Conservation (phyloP, 2,888 invertebrate genomes). For the Galerucella pusilla region DNA sequence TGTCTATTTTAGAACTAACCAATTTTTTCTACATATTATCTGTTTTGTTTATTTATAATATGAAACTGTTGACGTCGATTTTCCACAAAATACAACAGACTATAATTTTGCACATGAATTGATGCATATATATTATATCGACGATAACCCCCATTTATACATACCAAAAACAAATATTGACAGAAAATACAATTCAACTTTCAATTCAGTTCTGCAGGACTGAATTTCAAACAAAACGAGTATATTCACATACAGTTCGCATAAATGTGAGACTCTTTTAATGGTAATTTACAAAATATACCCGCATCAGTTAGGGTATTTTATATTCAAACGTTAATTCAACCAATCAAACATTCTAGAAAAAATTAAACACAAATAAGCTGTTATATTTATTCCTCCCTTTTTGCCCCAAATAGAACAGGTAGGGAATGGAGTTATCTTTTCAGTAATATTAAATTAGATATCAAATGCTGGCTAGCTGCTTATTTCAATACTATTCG, state of each 20-base stretch:
- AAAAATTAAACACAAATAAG: too few species aligned
- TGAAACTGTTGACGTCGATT: not conserved
- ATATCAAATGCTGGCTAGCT: too few species aligned
- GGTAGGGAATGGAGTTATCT: too few species aligned
- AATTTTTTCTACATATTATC: not conserved
- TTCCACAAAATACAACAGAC: not conserved
- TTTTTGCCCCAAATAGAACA: too few species aligned
- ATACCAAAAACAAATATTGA: constrained; percentile 11
- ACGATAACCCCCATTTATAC: constrained; percentile 14
- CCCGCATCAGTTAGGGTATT: not conserved
- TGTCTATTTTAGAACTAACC: too few species aligned
- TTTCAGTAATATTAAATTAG: too few species aligned
- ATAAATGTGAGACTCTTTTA: not conserved
- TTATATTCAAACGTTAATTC: too few species aligned
- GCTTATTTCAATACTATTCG: too few species aligned
- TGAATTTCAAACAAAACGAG: not conserved
- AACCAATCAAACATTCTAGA: too few species aligned
- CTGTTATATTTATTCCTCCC: too few species aligned
- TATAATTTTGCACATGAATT: constrained; percentile 19
- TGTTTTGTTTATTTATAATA: constrained; percentile 6
- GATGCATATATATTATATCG: not conserved
- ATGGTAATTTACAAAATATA: not conserved
- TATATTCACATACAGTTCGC: constrained; percentile 10
- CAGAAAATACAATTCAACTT: constrained; percentile 19
- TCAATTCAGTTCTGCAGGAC: constrained; percentile 9